phyloP scores from a whole-genome alignment of 2,888 invertebrate genomes.

The Oithona nana region DNA sequence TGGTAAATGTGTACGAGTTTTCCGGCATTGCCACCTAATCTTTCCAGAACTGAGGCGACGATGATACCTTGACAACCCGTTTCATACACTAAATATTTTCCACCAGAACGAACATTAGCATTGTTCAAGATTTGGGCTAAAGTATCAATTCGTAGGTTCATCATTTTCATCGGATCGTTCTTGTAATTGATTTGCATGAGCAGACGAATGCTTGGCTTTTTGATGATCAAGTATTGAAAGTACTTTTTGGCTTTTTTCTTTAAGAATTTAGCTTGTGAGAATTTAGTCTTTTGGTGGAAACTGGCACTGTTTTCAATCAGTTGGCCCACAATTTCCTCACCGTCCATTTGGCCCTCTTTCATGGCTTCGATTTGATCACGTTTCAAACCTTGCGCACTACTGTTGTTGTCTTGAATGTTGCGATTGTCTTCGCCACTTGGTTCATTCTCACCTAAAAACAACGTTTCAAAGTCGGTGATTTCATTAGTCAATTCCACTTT shows the following conservation, averaged over 20 bases:
- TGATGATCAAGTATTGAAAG: conserved; percentile 56
- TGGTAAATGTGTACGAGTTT: conserved; percentile 27
- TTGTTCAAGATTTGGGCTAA: conserved; percentile 68
- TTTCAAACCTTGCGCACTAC: conserved; percentile 55
- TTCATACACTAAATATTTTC: conserved; percentile 59
- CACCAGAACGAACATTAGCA: conserved; percentile 54
- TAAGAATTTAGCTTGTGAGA: conserved; percentile 48
- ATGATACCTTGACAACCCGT: conserved; percentile 68
- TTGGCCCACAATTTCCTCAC: conserved; percentile 62
- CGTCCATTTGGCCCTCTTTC: conserved; percentile 51
- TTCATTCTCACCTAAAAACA: not conserved
- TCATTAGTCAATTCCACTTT: conserved; percentile 38
- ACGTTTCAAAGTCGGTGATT: conserved; percentile 37
- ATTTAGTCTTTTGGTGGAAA: conserved; percentile 72
- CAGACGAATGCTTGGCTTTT: conserved; percentile 59
- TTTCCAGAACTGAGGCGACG: conserved; percentile 57
- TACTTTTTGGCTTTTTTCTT: conserved; percentile 83
- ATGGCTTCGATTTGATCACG: conserved; percentile 62
- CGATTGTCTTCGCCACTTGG: conserved; percentile 61
- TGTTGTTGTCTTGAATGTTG: conserved; percentile 51
- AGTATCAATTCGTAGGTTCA: conserved; percentile 61
- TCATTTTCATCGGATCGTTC: conserved; percentile 21
- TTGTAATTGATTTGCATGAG: conserved; percentile 44
- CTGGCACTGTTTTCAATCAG: conserved; percentile 78
- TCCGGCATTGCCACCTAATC: conserved; percentile 36